Base-by-base conservation (phyloP, 2,113 vertebrate species). In the Charadrius vociferus region DNA sequence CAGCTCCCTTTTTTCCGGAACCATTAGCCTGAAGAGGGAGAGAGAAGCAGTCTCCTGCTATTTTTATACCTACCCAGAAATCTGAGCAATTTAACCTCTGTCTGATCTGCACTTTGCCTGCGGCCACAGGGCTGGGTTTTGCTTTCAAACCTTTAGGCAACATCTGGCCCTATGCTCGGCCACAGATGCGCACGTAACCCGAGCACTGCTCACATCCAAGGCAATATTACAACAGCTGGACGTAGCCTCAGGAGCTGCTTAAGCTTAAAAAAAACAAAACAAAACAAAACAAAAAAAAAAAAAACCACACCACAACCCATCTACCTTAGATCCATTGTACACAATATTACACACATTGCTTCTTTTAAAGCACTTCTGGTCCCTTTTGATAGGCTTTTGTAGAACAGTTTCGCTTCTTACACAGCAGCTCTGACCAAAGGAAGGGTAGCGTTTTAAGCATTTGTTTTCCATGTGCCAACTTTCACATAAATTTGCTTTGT, bases 1-100 rank as follows among this genome's bases (percentile, higher is more conserved):
- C 45, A 79, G 47, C 47, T 68, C 62, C 5, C 15, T 62, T 47
- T 63, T 23, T 71, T 6, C 63, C 87, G 83, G 39, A 77, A 32
- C 19, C 47, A n/a, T 49, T 8, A 66, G 56, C 37, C 41, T 58
- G 32, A 52, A 50, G 32, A 89, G 14, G 7, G 5, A 75, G 39
- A 30, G 30, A 84, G 43, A 65, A 61, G 63, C 68, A 50, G 32
- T 7, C 55, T 14, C 36, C 12, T 27, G 16, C 77, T 91, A 59
- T 93, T 94, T 96, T 96, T 89, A 84, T 19, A 78, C 34, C 61
- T 67, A 50, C n/a, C 24, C 43, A 71, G 77, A 95, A 96, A 75
- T 37, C 78, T 1, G 14, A 96, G 72, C 53, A 74, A 87, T 86
- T 89, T 63, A 93, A 75, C 83, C 68, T 91, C 77, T 59, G 37